Base-by-base conservation (phyloP, 2,888 invertebrate species). In the Euzetes globulus region DNA sequence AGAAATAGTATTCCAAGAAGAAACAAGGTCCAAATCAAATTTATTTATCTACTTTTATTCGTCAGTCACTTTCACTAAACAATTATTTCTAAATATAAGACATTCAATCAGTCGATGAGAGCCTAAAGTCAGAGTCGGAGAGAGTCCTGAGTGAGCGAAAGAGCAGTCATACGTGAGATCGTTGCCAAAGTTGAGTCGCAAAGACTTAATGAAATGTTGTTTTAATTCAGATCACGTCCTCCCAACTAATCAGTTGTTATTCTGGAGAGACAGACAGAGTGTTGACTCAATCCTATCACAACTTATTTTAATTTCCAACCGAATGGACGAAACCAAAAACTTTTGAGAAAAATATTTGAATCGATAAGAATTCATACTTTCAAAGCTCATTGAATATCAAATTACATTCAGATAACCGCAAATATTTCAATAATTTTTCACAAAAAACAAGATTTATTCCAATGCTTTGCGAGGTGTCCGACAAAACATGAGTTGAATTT, bases 121-220 rank as follows among this genome's bases (percentile, higher is more conserved):
- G 27, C 11, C 13, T 58, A 13, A 29, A 58, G 29, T 58, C 27
- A 58, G 58, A 55, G 58, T 13, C 27, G 58, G 27, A 13, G 29
- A 4, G 3, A 41, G 41, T 41, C 41, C 41, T 41, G 41, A 41
- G 15, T 27, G 27, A 58, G 63, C 37, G 33, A 65, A 19, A 41
- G 63, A 15, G 6, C 63, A 65, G 37, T 65, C 37, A 65, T 15
- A 65, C 63, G 63, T 65, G 63, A 33, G 33, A 65, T 65, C 63
- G 33, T 37, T 65, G 9, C 37, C 11, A 13, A 70, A 15, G 13
- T 70, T 70, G 22, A 45, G 45, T 45, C 15, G 15, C 41, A 70
- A 47, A 70, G 70, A 70, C 70, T 70, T 47, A 70, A 70, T 70
- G 70, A 70, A 70, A 70, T 65, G 63, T 65, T 65, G 63, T 65